These are phyloP conservation scores for Xanthorhoe spadicearia DNA, from an alignment of 2,888 invertebrate species.

Conservation along the genomic window DNA sequence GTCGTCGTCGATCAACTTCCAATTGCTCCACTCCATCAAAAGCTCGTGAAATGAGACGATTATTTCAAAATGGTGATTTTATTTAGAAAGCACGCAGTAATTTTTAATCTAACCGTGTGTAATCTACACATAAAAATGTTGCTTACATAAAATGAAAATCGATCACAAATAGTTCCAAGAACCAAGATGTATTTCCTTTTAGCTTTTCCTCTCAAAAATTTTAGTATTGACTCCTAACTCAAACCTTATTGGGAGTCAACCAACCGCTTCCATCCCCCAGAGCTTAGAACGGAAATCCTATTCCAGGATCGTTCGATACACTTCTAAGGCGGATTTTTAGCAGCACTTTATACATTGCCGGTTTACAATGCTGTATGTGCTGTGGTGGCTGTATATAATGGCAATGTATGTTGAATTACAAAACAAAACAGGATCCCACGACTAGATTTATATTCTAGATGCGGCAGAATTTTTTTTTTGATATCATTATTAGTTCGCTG, in stretches of 20 bases:
- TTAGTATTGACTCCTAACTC: slow-evolving; percentile 28
- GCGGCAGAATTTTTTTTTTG: no score
- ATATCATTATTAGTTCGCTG: no score
- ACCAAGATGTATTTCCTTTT: slow-evolving; percentile 14
- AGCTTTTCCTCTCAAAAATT: slow-evolving; percentile 22
- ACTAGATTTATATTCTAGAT: no score
- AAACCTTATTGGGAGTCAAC: slow-evolving; percentile 34
- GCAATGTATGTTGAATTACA: slow-evolving; percentile 23
- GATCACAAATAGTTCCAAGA: not conserved
- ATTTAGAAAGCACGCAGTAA: no score
- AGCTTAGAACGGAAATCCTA: slow-evolving; percentile 41
- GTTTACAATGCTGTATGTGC: slow-evolving; percentile 57
- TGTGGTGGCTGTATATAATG: slow-evolving; percentile 49
- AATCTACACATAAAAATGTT: no score
- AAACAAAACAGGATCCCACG: not conserved
- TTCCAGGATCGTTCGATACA: slow-evolving; percentile 40
- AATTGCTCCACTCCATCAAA: not conserved
- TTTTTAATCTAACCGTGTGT: no score
- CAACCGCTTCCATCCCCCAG: slow-evolving; percentile 34
- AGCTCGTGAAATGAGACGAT: not conserved
- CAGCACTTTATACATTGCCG: slow-evolving; percentile 53
- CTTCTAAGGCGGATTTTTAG: slow-evolving; percentile 42
- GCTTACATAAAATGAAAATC: not conserved
- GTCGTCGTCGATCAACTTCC: not conserved
- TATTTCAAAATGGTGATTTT: not conserved